Conservation (phyloP, 2,113 vertebrate genomes). For the Lampris incognitus region DNA sequence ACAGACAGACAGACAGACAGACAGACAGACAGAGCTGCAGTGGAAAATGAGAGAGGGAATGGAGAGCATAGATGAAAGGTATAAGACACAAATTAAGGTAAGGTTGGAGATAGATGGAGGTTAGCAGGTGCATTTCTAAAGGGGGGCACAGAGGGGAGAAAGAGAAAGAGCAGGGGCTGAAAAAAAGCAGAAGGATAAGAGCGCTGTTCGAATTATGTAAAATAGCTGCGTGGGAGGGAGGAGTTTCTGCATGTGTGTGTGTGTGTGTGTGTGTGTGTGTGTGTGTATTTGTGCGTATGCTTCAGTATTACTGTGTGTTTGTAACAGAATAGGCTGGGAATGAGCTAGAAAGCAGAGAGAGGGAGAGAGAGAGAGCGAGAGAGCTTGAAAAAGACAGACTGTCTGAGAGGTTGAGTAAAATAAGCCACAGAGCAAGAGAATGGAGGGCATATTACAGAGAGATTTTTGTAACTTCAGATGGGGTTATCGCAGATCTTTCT, state of each 20-base stretch:
- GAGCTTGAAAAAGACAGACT: conserved; percentile 29
- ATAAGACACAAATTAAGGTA: conserved; percentile 49
- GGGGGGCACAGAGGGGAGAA: conserved; percentile 18
- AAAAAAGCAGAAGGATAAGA: conserved; percentile 71
- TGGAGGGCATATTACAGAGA: conserved; percentile 11
- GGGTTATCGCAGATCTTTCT: conserved; percentile 34
- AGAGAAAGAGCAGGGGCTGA: conserved; percentile 45
- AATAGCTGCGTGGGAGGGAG: conserved; percentile 77
- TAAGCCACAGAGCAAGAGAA: conserved; percentile 1
- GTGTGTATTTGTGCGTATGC: conserved; percentile 50
- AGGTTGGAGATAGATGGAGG: conserved; percentile 57
- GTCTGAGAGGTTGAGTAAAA: conserved; percentile 17
- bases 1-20: conserved; percentile 43
- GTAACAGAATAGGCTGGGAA: conserved; percentile 43
- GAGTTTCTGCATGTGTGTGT: conserved; percentile 54
- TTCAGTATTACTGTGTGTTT: conserved; percentile 41
- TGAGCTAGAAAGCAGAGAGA: conserved; percentile 5
- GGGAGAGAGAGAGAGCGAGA: conserved; percentile 37
- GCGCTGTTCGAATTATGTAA: conserved; percentile 81
- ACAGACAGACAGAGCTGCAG: conserved; percentile 25
- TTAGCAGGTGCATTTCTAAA: conserved; percentile 33
- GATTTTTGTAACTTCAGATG: conserved; percentile 46
- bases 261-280: conserved; percentile 47
- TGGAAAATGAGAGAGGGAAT: conserved; percentile 54
- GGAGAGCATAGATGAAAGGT: conserved; percentile 15